A percentile compares a stretch with the other conserved stretches of the same genome.
phyloP scores from a whole-genome alignment of 1,140 invertebrate species.

The Neuroterus valhalla region DNA sequence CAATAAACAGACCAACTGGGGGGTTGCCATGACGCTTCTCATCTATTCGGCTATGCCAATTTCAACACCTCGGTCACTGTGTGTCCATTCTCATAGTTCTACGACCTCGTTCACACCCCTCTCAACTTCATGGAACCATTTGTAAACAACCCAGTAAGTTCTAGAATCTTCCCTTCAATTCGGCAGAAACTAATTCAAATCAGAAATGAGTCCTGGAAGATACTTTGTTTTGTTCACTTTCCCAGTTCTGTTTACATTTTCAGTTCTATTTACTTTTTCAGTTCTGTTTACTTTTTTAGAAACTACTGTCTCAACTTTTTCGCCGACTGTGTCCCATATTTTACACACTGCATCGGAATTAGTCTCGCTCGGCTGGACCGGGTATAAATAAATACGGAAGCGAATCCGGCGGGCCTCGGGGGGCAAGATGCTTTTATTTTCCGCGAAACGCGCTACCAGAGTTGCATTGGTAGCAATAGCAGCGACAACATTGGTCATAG shows the following conservation, averaged over 20 bases:
- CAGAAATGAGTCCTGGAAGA: too few relatives aligned
- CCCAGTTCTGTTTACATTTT: too few relatives aligned
- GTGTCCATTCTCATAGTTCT: slow-evolving; percentile 20
- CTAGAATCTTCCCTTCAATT: too few relatives aligned
- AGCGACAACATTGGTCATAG: slow-evolving; percentile 51
- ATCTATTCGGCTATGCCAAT: slow-evolving; percentile 30
- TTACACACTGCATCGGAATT: background rate
- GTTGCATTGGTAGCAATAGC: slow-evolving; percentile 22
- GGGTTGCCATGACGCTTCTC: slow-evolving; percentile 38
- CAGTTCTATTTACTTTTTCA: too few relatives aligned
- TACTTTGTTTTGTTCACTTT: too few relatives aligned
- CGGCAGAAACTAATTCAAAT: too few relatives aligned
- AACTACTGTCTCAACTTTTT: too few relatives aligned
- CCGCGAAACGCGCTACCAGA: slow-evolving; percentile 33
- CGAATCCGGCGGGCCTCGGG: background rate
- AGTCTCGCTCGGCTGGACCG: background rate
- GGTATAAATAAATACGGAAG: background rate
- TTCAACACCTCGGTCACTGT: slow-evolving; percentile 8
- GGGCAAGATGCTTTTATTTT: slow-evolving; percentile 39
- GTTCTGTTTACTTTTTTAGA: too few relatives aligned
- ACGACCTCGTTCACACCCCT: slow-evolving; percentile 20
- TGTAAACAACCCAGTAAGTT: too few relatives aligned
- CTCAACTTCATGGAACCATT: background rate
- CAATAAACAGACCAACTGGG: slow-evolving; percentile 30
- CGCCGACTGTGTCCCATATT: too few relatives aligned